Conservation (phyloP, 2,888 invertebrate genomes). For the Psylliodes chrysocephalus region DNA sequence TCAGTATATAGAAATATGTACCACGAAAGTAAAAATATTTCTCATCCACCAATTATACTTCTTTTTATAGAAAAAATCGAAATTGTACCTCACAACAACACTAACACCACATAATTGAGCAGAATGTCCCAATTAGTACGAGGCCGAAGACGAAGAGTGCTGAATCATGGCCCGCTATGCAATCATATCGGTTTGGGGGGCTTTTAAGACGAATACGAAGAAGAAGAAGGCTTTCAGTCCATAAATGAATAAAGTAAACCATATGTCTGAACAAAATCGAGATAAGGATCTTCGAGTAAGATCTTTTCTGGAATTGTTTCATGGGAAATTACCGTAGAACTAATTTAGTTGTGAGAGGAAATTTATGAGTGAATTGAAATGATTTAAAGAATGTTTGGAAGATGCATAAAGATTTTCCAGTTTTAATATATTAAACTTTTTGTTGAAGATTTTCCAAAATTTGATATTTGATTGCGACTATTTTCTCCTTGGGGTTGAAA, state of each 20-base stretch:
- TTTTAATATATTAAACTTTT: too few relatives aligned
- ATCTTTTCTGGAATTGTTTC: slow-evolving; percentile 33
- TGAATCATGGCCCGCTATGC: slow-evolving; percentile 53
- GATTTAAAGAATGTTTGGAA: too few relatives aligned
- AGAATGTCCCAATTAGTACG: slow-evolving; percentile 55
- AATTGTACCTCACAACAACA: slow-evolving; percentile 6
- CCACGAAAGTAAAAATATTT: too few relatives aligned
- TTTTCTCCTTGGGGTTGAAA: too few relatives aligned
- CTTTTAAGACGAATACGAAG: too few relatives aligned
- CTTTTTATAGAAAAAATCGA: background rate
- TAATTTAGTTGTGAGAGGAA: background rate
- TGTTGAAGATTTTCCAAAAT: too few relatives aligned
- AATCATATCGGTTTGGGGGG: slow-evolving; percentile 42
- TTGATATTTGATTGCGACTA: too few relatives aligned
- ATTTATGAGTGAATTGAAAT: background rate
- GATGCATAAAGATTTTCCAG: too few relatives aligned
- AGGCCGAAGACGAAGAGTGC: slow-evolving; percentile 53
- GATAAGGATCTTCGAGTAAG: slow-evolving; percentile 37
- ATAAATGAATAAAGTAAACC: slow-evolving; percentile 34
- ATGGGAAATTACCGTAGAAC: slow-evolving; percentile 25
- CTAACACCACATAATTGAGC: slow-evolving; percentile 23
- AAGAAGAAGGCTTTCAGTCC: slow-evolving; percentile 34
- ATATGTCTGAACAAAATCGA: slow-evolving; percentile 21
- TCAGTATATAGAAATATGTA: too few relatives aligned
- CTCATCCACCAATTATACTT: too few relatives aligned